Base-by-base conservation (phyloP, 1,140 invertebrate genomes). In the Ceratina calcarata region DNA sequence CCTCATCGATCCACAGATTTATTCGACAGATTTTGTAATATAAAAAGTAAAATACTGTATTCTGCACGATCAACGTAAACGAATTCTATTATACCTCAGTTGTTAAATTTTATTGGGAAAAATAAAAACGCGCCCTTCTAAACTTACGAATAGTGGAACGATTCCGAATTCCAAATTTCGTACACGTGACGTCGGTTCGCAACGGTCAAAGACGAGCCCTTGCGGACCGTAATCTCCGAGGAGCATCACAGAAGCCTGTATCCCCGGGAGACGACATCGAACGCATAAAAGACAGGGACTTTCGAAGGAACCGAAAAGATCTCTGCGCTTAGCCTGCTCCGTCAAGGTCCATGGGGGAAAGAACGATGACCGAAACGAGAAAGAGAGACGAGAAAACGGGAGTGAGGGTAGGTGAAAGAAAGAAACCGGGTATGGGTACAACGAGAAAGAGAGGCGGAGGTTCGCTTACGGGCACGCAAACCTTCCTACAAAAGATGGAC, bases 341-440 rank as follows among this genome's bases (percentile, higher is more conserved):
- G 80, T 83, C 81, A 82, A 85, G 71, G 58, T 80, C 74, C 73
- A 67, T 66, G 61, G 32, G 70, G 57, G 75, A 45, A 76, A 77
- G 61, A 80, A 83, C 77, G 79, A 87, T 77, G 68, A 81, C 72
- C 76, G 71, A 76, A 80, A 76, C 72, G 55, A 57, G 55, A n/a
- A 49, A 53, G n/a, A 62, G 22, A 64, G 72, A 78, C 53, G 49
- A 45, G 55, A 49, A 82, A 37, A 55, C 24, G 71, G 68, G 58
- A 51, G 79, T 62, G 66, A 45, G 6, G 16, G 55, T 12, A n/a
- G 13, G 20, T n/a, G n/a, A 70, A 27, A 32, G 24, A 51, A 27
- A 22, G 66, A 69, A 12, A 45, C 37, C 37, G 37, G 37, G 37
- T 45, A 45, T 45, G 37, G 37, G 37, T 45, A 65, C 49, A 27